Evolutionary conservation across 2,888 invertebrate species (phyloP).

Genomic region (Lomographa bimaculata): DNA sequence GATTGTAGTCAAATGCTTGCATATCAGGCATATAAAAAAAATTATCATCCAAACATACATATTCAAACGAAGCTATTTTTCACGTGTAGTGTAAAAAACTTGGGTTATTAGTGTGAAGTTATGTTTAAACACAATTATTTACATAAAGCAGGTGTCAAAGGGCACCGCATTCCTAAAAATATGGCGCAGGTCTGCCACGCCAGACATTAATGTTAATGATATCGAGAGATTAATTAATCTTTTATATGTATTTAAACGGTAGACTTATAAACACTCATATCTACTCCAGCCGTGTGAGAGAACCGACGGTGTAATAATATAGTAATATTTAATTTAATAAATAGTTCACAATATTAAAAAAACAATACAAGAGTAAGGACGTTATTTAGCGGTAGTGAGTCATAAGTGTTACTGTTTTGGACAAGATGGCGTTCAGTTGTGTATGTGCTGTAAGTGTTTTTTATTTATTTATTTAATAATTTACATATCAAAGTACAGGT

Average conservation of each 20-base stretch:
- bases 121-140: too few relatives aligned
- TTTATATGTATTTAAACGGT: constrained; percentile 20
- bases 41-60: too few relatives aligned
- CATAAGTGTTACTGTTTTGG: constrained; percentile 15
- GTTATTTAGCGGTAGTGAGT: constrained; percentile 2
- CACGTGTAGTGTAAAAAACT: too few relatives aligned
- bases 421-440: constrained; percentile 28
- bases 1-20: too few relatives aligned
- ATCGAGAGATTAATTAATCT: constrained; percentile 19
- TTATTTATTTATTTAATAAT: too few relatives aligned
- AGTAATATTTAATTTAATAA: too few relatives aligned
- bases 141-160: background rate
- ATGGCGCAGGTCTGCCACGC: constrained; percentile 52
- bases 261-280: constrained; percentile 5
- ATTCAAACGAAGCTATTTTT: too few relatives aligned
- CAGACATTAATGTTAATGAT: constrained; percentile 43
- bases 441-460: constrained; percentile 21
- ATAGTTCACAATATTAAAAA: too few relatives aligned
- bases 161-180: constrained; percentile 29
- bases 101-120: too few relatives aligned
- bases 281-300: constrained; percentile 1
- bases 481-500: too few relatives aligned
- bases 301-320: constrained; percentile 1
- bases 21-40: too few relatives aligned
- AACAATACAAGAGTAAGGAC: too few relatives aligned